Conservation (phyloP, 2,797 vertebrate genomes). For the Ispidina picta region DNA sequence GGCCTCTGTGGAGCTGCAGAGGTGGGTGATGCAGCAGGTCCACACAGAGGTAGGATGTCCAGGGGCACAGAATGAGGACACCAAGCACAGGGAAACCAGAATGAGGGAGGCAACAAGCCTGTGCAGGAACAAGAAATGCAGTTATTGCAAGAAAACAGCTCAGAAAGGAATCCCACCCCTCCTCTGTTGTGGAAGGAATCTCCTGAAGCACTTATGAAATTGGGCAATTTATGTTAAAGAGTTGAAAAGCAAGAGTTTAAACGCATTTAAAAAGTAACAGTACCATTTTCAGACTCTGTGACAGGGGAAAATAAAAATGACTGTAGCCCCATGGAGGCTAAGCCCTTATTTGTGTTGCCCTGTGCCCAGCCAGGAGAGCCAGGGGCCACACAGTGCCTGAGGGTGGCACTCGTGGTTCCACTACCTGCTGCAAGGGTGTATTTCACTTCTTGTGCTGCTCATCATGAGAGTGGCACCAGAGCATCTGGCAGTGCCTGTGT, state of each 20-base stretch:
- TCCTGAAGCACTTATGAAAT: background rate
- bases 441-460: background rate
- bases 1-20: background rate
- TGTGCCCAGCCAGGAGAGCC: background rate
- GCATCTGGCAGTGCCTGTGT: background rate
- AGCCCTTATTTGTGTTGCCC: background rate
- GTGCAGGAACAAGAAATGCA: background rate
- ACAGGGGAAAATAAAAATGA: background rate
- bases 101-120: background rate
- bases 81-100: rapidly evolving
- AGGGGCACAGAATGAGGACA: background rate
- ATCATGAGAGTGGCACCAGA: background rate
- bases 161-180: background rate
- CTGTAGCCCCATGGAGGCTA: background rate
- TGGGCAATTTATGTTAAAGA: background rate
- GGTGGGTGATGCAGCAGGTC: background rate
- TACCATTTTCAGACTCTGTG: background rate
- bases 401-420: background rate
- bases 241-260: background rate
- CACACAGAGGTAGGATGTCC: background rate
- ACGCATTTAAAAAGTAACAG: background rate
- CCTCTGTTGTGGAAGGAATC: background rate
- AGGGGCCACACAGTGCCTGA: background rate
- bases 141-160: background rate
- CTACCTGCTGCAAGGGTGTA: background rate